phyloP scores from a whole-genome alignment of 2,113 vertebrate genomes.

The Balaeniceps rex region DNA sequence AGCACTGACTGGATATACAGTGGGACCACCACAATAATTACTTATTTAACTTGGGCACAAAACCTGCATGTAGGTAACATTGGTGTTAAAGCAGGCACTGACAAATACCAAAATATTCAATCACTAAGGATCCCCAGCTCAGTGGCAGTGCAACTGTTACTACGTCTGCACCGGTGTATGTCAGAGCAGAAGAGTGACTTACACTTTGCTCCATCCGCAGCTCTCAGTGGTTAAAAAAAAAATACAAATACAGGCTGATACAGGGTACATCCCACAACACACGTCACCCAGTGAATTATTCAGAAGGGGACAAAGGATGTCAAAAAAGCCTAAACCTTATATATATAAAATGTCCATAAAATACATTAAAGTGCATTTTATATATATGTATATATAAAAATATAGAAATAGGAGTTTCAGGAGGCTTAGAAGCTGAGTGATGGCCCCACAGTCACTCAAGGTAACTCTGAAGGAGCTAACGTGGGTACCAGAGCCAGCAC shows the following conservation, averaged over 20 bases:
- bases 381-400: neutral
- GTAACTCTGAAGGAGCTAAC: neutral
- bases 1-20: neutral
- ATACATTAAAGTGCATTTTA: neutral
- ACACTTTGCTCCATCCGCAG: neutral
- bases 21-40: neutral
- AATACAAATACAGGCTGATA: neutral
- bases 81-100: neutral
- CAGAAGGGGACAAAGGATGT: neutral
- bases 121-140: too few relatives aligned
- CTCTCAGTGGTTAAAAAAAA: neutral
- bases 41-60: neutral
- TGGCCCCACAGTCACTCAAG: neutral
- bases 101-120: neutral
- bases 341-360: neutral
- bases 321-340: neutral
- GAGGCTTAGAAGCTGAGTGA: neutral
- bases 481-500: neutral
- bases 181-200: neutral
- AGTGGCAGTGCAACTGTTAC: neutral
- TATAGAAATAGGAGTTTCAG: neutral
- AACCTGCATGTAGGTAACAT: neutral
- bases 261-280: neutral
- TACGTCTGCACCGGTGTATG: neutral
- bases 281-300: neutral